Evolutionary conservation across 2,113 vertebrate species (phyloP).

Genomic region (Spheniscus mendiculus): DNA sequence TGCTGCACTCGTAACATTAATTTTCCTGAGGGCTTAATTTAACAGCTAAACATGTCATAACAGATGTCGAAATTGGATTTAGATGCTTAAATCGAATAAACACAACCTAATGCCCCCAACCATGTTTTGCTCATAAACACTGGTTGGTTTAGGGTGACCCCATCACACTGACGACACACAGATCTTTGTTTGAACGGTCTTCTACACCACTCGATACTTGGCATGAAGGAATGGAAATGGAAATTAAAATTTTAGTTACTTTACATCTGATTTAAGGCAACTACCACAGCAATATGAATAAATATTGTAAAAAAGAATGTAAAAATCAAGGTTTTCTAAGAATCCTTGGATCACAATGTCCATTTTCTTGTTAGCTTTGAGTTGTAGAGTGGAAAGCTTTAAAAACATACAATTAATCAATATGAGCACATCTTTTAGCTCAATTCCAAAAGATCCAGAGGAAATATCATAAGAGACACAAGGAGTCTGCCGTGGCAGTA

Average conservation of each 20-base stretch:
- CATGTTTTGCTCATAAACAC: background rate
- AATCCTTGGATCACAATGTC: background rate
- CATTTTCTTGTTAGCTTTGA: background rate
- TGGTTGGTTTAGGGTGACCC: background rate
- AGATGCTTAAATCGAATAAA: background rate
- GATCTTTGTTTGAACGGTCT: background rate
- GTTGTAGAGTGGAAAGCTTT: background rate
- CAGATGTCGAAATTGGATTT: background rate
- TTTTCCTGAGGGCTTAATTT: constrained; percentile 22
- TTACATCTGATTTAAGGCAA: background rate
- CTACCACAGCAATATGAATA: background rate
- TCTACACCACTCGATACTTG: background rate
- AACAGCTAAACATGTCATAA: background rate
- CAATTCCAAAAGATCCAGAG: background rate
- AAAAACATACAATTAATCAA: background rate
- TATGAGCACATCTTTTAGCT: background rate
- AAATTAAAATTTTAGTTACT: background rate
- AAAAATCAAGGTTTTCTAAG: background rate
- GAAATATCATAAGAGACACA: background rate
- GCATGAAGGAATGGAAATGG: background rate
- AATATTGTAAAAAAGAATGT: background rate
- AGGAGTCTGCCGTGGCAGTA: background rate
- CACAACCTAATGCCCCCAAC: background rate
- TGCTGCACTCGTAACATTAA: background rate
- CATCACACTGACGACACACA: background rate